These are phyloP conservation scores for Festucalex cinctus DNA, from an alignment of 2,113 vertebrate species.

Conservation along the genomic window DNA sequence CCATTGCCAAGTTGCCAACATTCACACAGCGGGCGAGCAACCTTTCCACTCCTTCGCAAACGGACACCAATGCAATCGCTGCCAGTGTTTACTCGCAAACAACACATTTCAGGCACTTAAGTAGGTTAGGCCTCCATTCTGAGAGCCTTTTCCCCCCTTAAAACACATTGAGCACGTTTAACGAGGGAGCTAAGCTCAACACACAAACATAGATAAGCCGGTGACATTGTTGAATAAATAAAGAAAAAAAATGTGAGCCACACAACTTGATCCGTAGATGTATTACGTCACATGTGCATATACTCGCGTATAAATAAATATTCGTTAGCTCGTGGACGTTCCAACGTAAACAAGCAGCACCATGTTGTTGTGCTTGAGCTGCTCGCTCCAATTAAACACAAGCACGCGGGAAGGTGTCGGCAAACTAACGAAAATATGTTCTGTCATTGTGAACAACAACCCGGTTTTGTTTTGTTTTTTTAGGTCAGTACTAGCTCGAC, in stretches of 20 bases:
- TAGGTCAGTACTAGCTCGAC: conserved; percentile 43
- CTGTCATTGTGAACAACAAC: not conserved
- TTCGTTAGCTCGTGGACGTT: conserved; percentile 32
- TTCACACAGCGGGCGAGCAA: conserved; percentile 47
- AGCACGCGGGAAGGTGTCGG: not conserved
- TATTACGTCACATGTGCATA: not conserved
- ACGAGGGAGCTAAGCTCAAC: conserved; percentile 4
- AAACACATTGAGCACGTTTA: conserved; percentile 23
- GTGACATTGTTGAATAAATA: conserved; percentile 56
- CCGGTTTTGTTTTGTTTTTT: conserved; percentile 6
- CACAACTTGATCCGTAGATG: not conserved
- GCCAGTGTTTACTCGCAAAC: conserved; percentile 57
- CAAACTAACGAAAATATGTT: not conserved
- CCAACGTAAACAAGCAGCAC: conserved; percentile 32
- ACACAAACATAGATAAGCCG: conserved; percentile 20
- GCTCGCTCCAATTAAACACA: conserved; percentile 28
- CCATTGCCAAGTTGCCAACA: conserved; percentile 54
- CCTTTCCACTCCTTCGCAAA: conserved; percentile 55
- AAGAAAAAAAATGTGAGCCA: conserved; percentile 11
- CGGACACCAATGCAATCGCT: conserved; percentile 27
- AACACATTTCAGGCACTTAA: conserved; percentile 54
- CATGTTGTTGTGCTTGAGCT: conserved; percentile 57
- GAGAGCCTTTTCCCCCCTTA: conserved; percentile 6
- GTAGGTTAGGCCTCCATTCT: conserved; percentile 35
- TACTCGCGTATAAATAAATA: not conserved